Evolutionary conservation across 2,888 invertebrate genomes (phyloP).

Genomic region (Lysandra coridon): DNA sequence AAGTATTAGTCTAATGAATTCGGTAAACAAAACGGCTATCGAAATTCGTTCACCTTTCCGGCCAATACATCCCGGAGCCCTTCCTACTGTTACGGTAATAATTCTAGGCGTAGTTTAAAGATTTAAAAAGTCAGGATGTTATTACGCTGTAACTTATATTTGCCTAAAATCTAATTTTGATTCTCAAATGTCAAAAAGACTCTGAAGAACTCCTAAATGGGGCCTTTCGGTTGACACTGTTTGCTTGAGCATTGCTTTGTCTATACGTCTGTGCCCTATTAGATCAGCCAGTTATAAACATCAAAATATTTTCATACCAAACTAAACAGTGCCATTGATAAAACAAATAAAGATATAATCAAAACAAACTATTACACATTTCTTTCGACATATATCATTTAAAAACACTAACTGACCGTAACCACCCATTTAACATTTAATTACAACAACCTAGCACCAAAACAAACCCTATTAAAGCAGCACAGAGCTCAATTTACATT

Average conservation of each 20-base stretch:
- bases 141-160: too few relatives aligned
- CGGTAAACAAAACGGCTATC: background rate
- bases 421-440: slow-evolving; percentile 45
- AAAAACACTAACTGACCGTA: slow-evolving; percentile 45
- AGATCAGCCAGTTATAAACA: slow-evolving; percentile 27
- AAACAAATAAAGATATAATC: slow-evolving; percentile 46
- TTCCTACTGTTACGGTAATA: background rate
- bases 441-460: slow-evolving; percentile 32
- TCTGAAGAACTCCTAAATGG: too few relatives aligned
- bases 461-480: slow-evolving; percentile 34
- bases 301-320: slow-evolving; percentile 46
- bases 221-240: background rate
- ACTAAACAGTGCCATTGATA: slow-evolving; percentile 46
- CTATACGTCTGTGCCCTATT: background rate
- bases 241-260: background rate
- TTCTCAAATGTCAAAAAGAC: too few relatives aligned
- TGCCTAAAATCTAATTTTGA: too few relatives aligned
- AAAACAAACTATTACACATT: slow-evolving; percentile 37
- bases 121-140: too few relatives aligned
- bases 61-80: background rate
- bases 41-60: background rate
- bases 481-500: slow-evolving; percentile 38
- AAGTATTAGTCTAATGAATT: background rate
- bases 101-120: background rate
- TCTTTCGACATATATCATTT: slow-evolving; percentile 33